phyloP scores from a whole-genome alignment of 2,113 vertebrate genomes.

The Suricata suricatta region DNA sequence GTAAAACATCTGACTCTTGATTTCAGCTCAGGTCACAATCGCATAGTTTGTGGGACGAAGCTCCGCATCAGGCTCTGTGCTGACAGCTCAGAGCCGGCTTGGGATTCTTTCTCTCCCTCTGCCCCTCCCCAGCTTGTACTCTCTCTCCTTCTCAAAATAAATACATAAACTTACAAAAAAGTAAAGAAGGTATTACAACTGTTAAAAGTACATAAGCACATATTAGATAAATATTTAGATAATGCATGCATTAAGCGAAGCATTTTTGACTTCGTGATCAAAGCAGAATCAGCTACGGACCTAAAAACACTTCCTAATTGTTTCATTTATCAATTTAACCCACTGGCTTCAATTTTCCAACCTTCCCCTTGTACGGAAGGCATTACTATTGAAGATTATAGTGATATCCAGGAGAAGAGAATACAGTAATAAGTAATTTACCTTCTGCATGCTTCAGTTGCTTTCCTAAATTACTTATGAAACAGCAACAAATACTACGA shows the following conservation, averaged over 20 bases:
- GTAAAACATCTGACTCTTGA: too few species aligned
- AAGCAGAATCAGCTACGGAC: constrained; percentile 53
- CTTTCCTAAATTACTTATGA: constrained; percentile 76
- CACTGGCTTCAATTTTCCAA: constrained; percentile 28
- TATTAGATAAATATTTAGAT: neutral
- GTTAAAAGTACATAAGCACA: neutral
- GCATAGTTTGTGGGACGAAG: too few species aligned
- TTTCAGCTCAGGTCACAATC: too few species aligned
- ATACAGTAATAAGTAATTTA: constrained; percentile 71
- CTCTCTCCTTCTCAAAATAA: too few species aligned
- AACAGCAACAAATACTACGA: constrained; percentile 66
- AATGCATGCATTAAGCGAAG: neutral
- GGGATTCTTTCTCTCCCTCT: too few species aligned
- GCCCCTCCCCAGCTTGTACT: too few species aligned
- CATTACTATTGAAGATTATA: constrained; percentile 63
- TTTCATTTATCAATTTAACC: constrained; percentile 52
- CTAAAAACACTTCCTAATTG: constrained; percentile 65
- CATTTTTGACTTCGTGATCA: neutral
- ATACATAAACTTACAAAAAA: too few species aligned
- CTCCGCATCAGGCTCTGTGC: too few species aligned
- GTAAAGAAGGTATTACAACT: neutral
- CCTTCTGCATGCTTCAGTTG: constrained; percentile 65
- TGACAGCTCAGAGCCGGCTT: too few species aligned
- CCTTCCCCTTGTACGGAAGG: constrained; percentile 59
- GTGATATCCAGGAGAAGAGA: constrained; percentile 53